Conservation (phyloP, 2,113 vertebrate genomes). For the Sula dactylatra region DNA sequence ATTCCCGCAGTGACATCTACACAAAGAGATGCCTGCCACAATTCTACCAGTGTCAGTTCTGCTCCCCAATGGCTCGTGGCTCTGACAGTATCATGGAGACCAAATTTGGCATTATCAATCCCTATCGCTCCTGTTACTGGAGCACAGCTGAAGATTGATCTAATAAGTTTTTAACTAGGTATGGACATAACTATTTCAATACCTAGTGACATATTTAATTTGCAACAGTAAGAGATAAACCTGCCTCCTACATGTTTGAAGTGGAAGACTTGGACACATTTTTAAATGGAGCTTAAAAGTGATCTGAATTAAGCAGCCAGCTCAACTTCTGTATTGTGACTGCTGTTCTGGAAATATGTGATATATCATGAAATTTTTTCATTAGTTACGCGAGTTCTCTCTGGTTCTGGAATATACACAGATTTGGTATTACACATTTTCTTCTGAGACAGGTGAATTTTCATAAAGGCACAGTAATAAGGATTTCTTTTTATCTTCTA, state of each 20-base stretch:
- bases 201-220: not conserved
- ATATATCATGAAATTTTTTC: not conserved
- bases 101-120: not conserved
- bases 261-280: not conserved
- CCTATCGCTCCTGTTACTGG: not conserved
- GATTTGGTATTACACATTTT: not conserved
- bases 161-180: not conserved
- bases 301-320: not conserved
- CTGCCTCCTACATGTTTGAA: not conserved
- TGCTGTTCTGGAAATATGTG: not conserved
- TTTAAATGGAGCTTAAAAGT: not conserved
- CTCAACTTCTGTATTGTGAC: not conserved
- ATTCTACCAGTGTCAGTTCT: not conserved
- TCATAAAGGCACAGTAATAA: not conserved
- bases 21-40: not conserved
- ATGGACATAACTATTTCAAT: not conserved
- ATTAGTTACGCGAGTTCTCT: not conserved
- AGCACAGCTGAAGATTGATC: not conserved
- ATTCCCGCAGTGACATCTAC: not conserved
- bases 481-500: not conserved
- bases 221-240: not conserved
- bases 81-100: fast-evolving
- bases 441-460: not conserved
- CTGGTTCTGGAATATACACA: not conserved
- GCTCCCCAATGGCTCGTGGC: not conserved